Conservation (phyloP, 1,140 invertebrate species). For the Drosophila pseudoananassae region DNA sequence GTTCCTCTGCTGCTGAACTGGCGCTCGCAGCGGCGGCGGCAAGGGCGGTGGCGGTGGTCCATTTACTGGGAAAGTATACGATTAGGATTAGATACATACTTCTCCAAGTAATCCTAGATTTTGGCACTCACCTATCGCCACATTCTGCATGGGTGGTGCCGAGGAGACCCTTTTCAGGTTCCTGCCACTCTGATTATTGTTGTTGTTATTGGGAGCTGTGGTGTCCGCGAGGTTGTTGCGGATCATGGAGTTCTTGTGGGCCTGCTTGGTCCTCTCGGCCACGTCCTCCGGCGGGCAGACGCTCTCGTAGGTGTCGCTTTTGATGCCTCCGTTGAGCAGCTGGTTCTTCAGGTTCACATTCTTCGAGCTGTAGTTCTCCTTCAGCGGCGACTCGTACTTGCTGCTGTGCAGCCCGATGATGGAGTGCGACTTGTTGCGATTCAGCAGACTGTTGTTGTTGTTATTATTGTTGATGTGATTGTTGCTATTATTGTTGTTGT, state of each 20-base stretch:
- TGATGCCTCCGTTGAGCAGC: constrained; percentile 69
- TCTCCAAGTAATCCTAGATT: neutral
- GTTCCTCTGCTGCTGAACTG: constrained; percentile 64
- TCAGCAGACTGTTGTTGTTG: constrained; percentile 59
- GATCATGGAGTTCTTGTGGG: constrained; percentile 81
- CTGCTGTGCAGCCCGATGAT: constrained; percentile 75
- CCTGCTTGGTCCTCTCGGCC: constrained; percentile 77
- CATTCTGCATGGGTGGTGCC: constrained; percentile 83
- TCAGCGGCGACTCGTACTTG: constrained; percentile 71
- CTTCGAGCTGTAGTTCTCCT: constrained; percentile 74
- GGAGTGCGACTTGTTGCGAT: constrained; percentile 81
- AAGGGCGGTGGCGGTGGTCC: constrained; percentile 88
- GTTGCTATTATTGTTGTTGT: constrained; percentile 41
- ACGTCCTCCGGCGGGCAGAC: constrained; percentile 83
- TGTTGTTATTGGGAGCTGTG: constrained; percentile 35
- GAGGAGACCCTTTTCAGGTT: constrained; percentile 85
- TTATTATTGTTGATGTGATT: constrained; percentile 30
- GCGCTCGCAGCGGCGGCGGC: constrained; percentile 85
- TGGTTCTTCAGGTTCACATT: constrained; percentile 74
- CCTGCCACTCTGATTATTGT: constrained; percentile 52
- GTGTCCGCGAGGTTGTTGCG: constrained; percentile 70
- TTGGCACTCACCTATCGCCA: constrained; percentile 65
- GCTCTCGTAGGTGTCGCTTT: constrained; percentile 83
- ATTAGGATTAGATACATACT: neutral
- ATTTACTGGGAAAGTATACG: constrained; percentile 40